Evolutionary conservation across 2,113 vertebrate genomes (phyloP).

Genomic region (Rhinolophus sinicus): DNA sequence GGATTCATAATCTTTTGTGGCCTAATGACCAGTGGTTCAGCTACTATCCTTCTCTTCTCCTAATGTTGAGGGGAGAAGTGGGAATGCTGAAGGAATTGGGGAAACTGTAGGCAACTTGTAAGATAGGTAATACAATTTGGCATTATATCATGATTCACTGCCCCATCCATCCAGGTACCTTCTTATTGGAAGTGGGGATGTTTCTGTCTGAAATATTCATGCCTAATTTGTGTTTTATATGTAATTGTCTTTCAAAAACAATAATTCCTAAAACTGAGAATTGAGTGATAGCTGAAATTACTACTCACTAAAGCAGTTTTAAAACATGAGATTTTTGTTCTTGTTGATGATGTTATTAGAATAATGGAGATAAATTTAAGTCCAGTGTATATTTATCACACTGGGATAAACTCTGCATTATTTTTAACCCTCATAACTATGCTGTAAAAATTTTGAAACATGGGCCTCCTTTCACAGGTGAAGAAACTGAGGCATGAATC

Average conservation of each 20-base stretch:
- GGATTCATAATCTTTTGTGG: neutral
- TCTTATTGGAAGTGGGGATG: neutral
- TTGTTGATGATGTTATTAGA: neutral
- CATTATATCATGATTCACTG: neutral
- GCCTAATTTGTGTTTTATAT: neutral
- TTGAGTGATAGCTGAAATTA: neutral
- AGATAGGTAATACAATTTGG: neutral
- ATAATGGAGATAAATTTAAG: neutral
- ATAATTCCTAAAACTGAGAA: neutral
- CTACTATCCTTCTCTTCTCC: neutral
- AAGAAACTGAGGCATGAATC: neutral
- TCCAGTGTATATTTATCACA: neutral
- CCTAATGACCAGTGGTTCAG: neutral
- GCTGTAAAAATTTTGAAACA: neutral
- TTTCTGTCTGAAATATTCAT: neutral
- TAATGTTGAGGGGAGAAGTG: neutral
- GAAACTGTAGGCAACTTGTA: neutral
- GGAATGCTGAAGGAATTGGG: neutral
- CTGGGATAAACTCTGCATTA: neutral
- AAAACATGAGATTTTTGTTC: neutral
- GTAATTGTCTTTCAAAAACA: neutral
- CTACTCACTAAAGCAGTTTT: neutral
- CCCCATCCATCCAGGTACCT: neutral
- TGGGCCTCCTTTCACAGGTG: neutral
- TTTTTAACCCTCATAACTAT: neutral